These are phyloP conservation scores for Etheostoma perlongum DNA, from an alignment of 2,797 vertebrate genomes.

Conservation along the genomic window DNA sequence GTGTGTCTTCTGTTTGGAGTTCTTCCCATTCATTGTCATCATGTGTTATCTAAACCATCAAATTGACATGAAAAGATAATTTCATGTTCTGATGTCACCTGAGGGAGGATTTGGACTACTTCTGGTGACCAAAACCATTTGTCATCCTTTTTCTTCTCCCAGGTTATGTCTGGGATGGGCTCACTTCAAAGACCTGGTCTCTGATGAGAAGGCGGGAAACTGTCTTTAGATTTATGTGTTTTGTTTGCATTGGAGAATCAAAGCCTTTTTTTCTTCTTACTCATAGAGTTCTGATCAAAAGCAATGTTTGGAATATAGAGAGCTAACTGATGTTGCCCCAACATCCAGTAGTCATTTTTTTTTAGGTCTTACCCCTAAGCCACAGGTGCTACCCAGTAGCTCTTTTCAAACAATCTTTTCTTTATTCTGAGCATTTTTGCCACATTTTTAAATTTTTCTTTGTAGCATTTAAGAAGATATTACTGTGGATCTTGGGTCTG, in stretches of 20 bases:
- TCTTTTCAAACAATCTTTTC: background rate
- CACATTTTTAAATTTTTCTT: background rate
- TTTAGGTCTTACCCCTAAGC: background rate
- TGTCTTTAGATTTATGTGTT: constrained; percentile 15
- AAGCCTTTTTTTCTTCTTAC: background rate
- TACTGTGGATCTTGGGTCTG: background rate
- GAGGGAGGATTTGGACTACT: constrained; percentile 35
- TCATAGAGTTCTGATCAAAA: constrained; percentile 41
- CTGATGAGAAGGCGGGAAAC: constrained; percentile 16
- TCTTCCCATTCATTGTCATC: constrained; percentile 52
- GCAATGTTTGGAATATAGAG: constrained; percentile 21
- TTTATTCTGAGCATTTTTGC: background rate
- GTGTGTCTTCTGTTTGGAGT: constrained; percentile 50
- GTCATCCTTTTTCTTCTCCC: constrained; percentile 38
- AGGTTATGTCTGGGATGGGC: constrained; percentile 43
- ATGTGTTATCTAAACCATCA: constrained; percentile 67
- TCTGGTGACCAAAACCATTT: constrained; percentile 46
- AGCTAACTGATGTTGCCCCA: background rate
- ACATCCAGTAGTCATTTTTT: background rate
- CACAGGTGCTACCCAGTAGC: background rate
- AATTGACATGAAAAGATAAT: constrained; percentile 67
- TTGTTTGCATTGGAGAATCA: constrained; percentile 9
- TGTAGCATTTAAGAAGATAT: background rate
- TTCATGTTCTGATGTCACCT: constrained; percentile 58
- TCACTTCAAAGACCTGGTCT: constrained; percentile 44